Conservation (phyloP, 2,113 vertebrate genomes). For the Garra rufa region DNA sequence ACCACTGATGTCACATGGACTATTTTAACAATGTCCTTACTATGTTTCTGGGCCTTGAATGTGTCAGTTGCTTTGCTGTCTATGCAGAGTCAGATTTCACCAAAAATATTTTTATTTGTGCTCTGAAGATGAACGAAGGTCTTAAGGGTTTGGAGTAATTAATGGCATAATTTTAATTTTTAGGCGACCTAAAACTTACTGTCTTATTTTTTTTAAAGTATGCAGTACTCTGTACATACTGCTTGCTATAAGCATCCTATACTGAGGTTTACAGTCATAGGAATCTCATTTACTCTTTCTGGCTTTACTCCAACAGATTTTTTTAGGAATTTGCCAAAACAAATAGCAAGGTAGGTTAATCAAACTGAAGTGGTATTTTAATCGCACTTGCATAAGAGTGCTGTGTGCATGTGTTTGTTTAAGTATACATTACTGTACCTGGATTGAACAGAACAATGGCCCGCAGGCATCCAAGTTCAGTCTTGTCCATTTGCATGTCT, state of each 20-base stretch:
- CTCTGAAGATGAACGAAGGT: too few species aligned
- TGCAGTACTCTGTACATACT: not conserved
- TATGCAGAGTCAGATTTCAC: too few species aligned
- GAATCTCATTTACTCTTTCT: not conserved
- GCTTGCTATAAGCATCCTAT: not conserved
- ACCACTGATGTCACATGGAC: too few species aligned
- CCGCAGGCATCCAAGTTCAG: slow-evolving; percentile 95
- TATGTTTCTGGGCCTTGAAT: too few species aligned
- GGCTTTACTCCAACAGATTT: not conserved
- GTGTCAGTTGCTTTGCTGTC: too few species aligned
- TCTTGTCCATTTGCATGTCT: slow-evolving; percentile 99
- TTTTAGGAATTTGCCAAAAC: not conserved
- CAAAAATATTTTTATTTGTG: too few species aligned
- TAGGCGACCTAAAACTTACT: too few species aligned
- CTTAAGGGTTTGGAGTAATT: too few species aligned
- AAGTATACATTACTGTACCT: slow-evolving; percentile 71
- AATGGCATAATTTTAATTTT: too few species aligned
- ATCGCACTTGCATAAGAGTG: not conserved
- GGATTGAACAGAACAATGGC: slow-evolving; percentile 98
- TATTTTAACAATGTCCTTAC: too few species aligned
- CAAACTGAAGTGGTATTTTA: slow-evolving; percentile 20
- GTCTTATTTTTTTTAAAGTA: too few species aligned
- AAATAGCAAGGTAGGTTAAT: slow-evolving; percentile 8
- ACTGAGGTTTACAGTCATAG: not conserved
- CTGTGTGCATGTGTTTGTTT: not conserved